phyloP scores from a whole-genome alignment of 2,797 vertebrate species.

The Onychomys leucogaster region DNA sequence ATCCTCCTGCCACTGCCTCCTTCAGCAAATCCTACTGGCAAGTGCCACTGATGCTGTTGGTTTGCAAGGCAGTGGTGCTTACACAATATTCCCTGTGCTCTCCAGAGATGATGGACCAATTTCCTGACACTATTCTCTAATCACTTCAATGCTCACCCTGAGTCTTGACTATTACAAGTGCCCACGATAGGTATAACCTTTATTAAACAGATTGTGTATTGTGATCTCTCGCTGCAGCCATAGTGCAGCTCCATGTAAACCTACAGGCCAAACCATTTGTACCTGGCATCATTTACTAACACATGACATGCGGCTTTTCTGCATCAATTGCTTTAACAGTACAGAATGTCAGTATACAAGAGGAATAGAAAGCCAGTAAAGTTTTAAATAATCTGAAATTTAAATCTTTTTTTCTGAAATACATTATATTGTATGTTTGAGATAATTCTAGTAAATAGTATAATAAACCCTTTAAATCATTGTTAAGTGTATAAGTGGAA shows the following conservation, averaged over 20 bases:
- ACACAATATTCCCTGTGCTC: slow-evolving; percentile 88
- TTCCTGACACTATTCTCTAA: slow-evolving; percentile 88
- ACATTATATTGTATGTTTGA: slow-evolving; percentile 94
- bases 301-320: slow-evolving; percentile 83
- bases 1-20: too few species aligned
- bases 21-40: too few species aligned
- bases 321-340: slow-evolving; percentile 84
- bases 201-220: slow-evolving; percentile 84
- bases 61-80: slow-evolving; percentile 93
- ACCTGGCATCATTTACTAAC: slow-evolving; percentile 88
- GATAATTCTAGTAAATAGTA: slow-evolving; percentile 94
- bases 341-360: slow-evolving; percentile 88
- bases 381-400: slow-evolving; percentile 92
- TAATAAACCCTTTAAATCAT: slow-evolving; percentile 93
- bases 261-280: slow-evolving; percentile 85
- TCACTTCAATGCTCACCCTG: slow-evolving; percentile 85
- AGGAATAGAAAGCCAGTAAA: slow-evolving; percentile 88
- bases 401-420: slow-evolving; percentile 88
- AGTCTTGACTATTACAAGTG: slow-evolving; percentile 88
- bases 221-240: slow-evolving; percentile 85
- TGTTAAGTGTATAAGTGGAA: slow-evolving; percentile 93
- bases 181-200: slow-evolving; percentile 87
- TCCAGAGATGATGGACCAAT: slow-evolving; percentile 90
- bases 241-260: slow-evolving; percentile 87
- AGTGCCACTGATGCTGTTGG: slow-evolving; percentile 90